Base-by-base conservation (phyloP, 2,113 vertebrate genomes). In the Cynopterus brachyotis region DNA sequence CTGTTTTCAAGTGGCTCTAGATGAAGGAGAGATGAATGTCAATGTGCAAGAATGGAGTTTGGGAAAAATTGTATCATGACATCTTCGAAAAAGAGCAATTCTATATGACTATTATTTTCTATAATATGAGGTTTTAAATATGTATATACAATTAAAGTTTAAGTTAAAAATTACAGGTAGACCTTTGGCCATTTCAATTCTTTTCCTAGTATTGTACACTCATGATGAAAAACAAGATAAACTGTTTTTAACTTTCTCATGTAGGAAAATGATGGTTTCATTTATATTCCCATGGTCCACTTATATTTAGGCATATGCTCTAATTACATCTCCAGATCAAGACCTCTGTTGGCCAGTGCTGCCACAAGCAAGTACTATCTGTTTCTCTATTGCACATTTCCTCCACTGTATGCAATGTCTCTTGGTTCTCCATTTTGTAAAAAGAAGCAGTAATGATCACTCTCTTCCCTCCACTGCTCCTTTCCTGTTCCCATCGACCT, bases 251-350 rank as follows among this genome's bases (percentile, higher is more conserved):
- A 60, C 30, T 35, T 86, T 89, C 45, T 64, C 70, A 78, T 73
- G 90, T 94, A 90, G 55, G 80, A 90, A 90, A 92, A 72, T 42
- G 37, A 94, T 30, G 8, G 26, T 57, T 85, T 94, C 60, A 88
- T n/a, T 91, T 88, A 42, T 32, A 94, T 35, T 91, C 13, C 50
- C 50, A 40, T 62, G 20, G 28, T 50, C 42, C 30, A 67, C 24
- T 78, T 66, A n/a, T 13, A 72, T 78, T 72, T 57, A 50, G 37
- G 60, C 30, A 86, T 70, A 69, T 32, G 28, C 20, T 76, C 60
- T 45, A 13, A 2, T 75, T 50, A 15, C 40, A 37, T 30, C 62
- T 78, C 67, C 55, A 82, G 35, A 28, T 59, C 57, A 72, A 90
- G 47, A 70, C 37, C 17, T 89, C 45, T 28, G 17, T 20, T 37